Conservation (phyloP, 1,140 invertebrate genomes). For the Temnothorax longispinosus region DNA sequence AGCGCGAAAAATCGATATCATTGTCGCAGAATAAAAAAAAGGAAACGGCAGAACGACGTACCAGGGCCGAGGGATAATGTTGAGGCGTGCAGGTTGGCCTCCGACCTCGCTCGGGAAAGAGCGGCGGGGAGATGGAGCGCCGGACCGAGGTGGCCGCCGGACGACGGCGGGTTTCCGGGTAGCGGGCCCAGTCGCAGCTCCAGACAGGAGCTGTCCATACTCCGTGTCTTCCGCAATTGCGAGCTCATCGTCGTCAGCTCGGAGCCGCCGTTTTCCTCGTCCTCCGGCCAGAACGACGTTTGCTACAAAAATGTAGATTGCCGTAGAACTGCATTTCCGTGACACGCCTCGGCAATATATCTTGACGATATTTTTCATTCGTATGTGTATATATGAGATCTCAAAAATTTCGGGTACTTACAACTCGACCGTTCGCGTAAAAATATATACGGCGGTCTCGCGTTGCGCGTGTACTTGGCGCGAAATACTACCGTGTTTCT, state of each 20-base stretch:
- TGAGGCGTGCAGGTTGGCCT: slow-evolving; percentile 92
- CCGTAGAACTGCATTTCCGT: slow-evolving; percentile 4
- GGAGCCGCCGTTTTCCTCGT: slow-evolving; percentile 87
- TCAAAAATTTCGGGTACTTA: too few relatives aligned
- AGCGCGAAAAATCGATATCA: slow-evolving; percentile 33
- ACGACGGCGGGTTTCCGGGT: slow-evolving; percentile 70
- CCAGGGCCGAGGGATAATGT: slow-evolving; percentile 87
- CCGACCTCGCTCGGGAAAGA: slow-evolving; percentile 93
- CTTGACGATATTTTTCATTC: not conserved
- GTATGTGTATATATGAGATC: not conserved
- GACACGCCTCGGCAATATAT: not conserved
- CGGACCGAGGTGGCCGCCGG: slow-evolving; percentile 70
- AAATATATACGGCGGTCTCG: too few relatives aligned
- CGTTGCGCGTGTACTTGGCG: too few relatives aligned
- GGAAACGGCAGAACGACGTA: slow-evolving; percentile 63
- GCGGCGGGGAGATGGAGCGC: slow-evolving; percentile 79
- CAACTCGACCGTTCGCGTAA: too few relatives aligned
- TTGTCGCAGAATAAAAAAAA: slow-evolving; percentile 15
- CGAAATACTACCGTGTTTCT: too few relatives aligned
- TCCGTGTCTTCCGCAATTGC: slow-evolving; percentile 93
- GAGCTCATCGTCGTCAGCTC: slow-evolving; percentile 89
- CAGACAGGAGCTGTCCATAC: slow-evolving; percentile 94
- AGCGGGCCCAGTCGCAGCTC: slow-evolving; percentile 89
- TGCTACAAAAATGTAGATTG: slow-evolving; percentile 85
- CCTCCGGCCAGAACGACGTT: slow-evolving; percentile 92